A percentile compares a stretch with the other conserved stretches of the same genome.
Conservation (phyloP, 2,888 invertebrate species). For the Bimastos eiseni region DNA sequence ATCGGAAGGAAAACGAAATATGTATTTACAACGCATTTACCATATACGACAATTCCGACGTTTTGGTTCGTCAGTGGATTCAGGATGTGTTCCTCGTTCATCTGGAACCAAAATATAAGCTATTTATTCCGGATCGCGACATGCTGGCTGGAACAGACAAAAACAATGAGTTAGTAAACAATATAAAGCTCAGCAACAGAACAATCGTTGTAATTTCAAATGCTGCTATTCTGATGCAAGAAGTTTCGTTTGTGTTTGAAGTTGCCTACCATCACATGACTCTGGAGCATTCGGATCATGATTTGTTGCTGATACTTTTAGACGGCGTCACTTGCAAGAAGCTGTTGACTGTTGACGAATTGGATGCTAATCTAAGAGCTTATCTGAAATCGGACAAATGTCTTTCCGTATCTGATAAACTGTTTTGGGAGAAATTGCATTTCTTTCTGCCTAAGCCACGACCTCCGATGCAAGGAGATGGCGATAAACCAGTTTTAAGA, state of each 20-base stretch:
- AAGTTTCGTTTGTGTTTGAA: background rate
- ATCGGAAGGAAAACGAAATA: background rate
- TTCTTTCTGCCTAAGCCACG: background rate
- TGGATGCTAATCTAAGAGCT: background rate
- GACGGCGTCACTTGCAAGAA: background rate
- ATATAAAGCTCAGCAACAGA: background rate
- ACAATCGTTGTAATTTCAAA: background rate
- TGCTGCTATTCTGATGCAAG: background rate
- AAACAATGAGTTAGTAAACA: background rate
- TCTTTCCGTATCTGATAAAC: background rate
- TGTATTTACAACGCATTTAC: background rate
- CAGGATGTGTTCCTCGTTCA: background rate
- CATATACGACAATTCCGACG: background rate
- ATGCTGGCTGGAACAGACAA: background rate
- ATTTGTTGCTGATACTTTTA: background rate
- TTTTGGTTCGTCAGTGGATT: background rate
- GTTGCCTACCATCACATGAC: background rate
- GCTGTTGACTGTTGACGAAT: background rate
- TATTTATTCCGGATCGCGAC: conserved; percentile 13
- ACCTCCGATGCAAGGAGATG: background rate
- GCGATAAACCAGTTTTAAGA: background rate
- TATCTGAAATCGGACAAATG: background rate
- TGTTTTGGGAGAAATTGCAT: background rate
- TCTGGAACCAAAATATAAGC: background rate
- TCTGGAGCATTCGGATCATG: background rate